phyloP scores from a whole-genome alignment of 2,113 vertebrate genomes.

The Sprattus sprattus region DNA sequence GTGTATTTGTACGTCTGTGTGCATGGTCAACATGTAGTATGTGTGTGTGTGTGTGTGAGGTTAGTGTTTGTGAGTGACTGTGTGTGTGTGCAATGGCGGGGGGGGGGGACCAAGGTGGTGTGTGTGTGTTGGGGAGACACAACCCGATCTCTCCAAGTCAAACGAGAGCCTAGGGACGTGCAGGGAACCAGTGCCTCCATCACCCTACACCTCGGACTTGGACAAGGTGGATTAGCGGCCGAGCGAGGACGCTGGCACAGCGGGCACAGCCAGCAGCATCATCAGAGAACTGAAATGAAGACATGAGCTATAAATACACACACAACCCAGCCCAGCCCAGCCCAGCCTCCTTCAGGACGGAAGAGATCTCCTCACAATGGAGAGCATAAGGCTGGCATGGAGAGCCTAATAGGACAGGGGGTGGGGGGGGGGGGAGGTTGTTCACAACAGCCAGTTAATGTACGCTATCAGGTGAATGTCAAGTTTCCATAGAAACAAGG shows the following conservation, averaged over 20 bases:
- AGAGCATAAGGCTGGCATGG: neutral
- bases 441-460: neutral
- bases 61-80: neutral
- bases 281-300: slow-evolving; percentile 64
- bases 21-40: neutral
- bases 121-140: neutral
- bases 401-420: too few species aligned
- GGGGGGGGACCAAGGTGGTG: neutral
- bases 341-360: neutral
- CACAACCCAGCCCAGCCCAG: neutral
- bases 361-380: neutral
- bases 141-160: slow-evolving; percentile 31
- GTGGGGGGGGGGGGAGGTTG: neutral
- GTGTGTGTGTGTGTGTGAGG: neutral
- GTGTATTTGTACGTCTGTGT: neutral
- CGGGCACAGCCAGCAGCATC: slow-evolving; percentile 55
- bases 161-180: slow-evolving; percentile 24
- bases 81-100: neutral
- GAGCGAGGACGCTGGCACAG: neutral
- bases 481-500: neutral
- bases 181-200: slow-evolving; percentile 21
- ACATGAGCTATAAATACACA: slow-evolving; percentile 63
- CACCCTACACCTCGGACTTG: slow-evolving; percentile 47
- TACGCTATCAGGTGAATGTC: neutral
- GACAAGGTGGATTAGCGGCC: slow-evolving; percentile 50